Base-by-base conservation (phyloP, 2,888 invertebrate species). In the Himalopsyche japonica region DNA sequence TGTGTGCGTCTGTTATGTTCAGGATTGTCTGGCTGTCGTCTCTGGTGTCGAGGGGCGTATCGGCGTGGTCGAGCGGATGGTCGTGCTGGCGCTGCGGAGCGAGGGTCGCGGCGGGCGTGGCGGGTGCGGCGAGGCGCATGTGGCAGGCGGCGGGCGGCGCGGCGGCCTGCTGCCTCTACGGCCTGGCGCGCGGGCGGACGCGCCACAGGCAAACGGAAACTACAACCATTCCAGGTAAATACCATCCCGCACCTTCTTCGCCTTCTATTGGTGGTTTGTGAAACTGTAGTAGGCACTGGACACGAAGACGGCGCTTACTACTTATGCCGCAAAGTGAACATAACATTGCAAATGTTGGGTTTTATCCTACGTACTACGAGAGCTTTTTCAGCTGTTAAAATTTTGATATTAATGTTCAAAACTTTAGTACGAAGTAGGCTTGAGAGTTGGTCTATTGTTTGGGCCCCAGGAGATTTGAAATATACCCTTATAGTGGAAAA, bases 81-180 rank as follows among this genome's bases (percentile, higher is more conserved):
- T 91, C 90, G 91, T 89, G 88, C 89, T 89, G 88, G 88, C 89
- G 88, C 90, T 91, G 91, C 91, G 91, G 91, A 91, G 90, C 91
- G 90, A 91, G 92, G 92, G 91, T 91, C 91, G 92, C 91, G 91
- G 87, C 91, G 91, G 90, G 89, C 89, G 82, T 80, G 85, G 86
- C 89, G 91, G 92, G 92, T 90, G 90, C 91, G 92, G 88, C 90
- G 91, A 87, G 85, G 84, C 85, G 84, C 83, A 80, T 85, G 86
- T 87, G 87, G 92, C 92, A 92, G 90, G 91, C 92, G 89, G 91
- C 91, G 89, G 92, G 90, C 89, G 92, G 93, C 91, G 91, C 91
- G 89, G 91, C 92, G 89, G 92, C 90, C 89, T 92, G 92, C 91
- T 92, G 92, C 92, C 91, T 92, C 90, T 86, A 86, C 85, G 92